These are phyloP conservation scores for Drosophila melanosoma DNA, from an alignment of 2,888 invertebrate genomes.

Conservation along the genomic window DNA sequence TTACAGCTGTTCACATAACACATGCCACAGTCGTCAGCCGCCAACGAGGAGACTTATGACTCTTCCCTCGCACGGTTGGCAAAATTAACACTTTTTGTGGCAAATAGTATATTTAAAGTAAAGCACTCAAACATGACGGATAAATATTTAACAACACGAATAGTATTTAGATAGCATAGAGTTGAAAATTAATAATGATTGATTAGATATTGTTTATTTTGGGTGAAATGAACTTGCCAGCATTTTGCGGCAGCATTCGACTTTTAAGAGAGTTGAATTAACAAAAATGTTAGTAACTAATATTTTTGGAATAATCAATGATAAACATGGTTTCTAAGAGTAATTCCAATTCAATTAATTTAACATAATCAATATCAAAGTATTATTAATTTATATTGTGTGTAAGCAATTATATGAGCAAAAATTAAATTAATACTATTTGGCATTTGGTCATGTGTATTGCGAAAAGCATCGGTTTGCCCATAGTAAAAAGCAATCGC, in stretches of 20 bases:
- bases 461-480: background rate
- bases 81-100: background rate
- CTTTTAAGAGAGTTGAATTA: background rate
- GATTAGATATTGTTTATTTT: background rate
- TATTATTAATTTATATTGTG: background rate
- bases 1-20: constrained; percentile 75
- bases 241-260: background rate
- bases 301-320: background rate
- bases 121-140: background rate
- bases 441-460: background rate
- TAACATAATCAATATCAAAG: background rate
- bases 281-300: background rate
- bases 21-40: constrained; percentile 50
- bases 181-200: background rate
- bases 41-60: constrained; percentile 8
- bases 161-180: background rate
- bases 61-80: constrained; percentile 16
- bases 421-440: background rate
- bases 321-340: background rate
- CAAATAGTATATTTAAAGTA: background rate
- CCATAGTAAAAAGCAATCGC: constrained; percentile 14
- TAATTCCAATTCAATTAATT: background rate
- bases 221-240: background rate
- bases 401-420: no score
- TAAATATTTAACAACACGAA: background rate